Conservation (phyloP, 2,797 vertebrate species). For the Hydrocynus forskahlii region DNA sequence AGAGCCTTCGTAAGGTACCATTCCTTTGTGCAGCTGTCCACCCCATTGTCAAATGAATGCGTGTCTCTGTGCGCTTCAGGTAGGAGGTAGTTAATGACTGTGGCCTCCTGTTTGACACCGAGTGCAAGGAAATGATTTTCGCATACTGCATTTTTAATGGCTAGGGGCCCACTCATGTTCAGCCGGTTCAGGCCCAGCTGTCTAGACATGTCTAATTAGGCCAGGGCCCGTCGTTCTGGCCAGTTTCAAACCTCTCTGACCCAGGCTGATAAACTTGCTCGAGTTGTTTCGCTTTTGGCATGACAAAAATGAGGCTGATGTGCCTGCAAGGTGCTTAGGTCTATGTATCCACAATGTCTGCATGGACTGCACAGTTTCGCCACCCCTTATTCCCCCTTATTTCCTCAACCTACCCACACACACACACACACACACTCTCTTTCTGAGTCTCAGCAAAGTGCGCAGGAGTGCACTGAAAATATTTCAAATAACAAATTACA, state of each 20-base stretch:
- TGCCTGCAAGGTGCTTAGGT: not conserved
- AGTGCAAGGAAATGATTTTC: slow-evolving; percentile 3
- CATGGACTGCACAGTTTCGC: not conserved
- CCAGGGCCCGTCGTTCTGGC: not conserved
- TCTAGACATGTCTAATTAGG: not conserved
- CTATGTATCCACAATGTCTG: not conserved
- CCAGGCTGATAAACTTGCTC: too few relatives aligned
- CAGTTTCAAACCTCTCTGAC: not conserved
- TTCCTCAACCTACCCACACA: too few relatives aligned
- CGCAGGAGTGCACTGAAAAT: not conserved
- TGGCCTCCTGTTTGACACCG: slow-evolving; percentile 8
- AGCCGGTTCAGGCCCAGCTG: not conserved
- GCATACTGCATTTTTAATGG: slow-evolving; percentile 25
- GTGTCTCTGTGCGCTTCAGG: not conserved
- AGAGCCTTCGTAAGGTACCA: not conserved
- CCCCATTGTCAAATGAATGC: not conserved
- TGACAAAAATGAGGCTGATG: not conserved
- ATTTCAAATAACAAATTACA: not conserved
- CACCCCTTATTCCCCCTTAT: too few relatives aligned
- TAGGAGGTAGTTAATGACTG: slow-evolving; percentile 16
- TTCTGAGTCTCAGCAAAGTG: too few relatives aligned
- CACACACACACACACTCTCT: too few relatives aligned
- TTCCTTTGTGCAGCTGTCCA: not conserved
- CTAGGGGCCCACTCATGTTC: not conserved
- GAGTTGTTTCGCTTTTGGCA: not conserved